Conservation (phyloP, 2,797 vertebrate genomes). For the Geotrypetes seraphini region DNA sequence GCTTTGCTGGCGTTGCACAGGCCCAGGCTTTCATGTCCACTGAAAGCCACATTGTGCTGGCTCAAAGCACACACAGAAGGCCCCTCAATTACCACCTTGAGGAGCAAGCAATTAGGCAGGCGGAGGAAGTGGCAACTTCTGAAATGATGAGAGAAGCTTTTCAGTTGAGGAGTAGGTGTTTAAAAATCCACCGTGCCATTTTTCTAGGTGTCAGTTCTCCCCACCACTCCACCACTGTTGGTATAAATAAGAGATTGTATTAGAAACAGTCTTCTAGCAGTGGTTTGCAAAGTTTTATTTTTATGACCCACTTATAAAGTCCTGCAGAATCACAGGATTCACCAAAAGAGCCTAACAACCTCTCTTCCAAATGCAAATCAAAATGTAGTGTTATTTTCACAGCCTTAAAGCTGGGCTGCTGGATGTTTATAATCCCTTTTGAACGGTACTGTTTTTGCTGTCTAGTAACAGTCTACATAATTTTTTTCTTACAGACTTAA, state of each 20-base stretch:
- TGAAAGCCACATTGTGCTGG: constrained; percentile 10
- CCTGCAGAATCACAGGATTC: too few species aligned
- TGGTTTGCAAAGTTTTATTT: constrained; percentile 6
- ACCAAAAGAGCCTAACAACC: too few species aligned
- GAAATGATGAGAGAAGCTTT: constrained; percentile 7
- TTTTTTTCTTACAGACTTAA: too few species aligned
- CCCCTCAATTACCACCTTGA: constrained; percentile 15
- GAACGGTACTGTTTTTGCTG: too few species aligned
- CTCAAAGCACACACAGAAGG: not conserved
- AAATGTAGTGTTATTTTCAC: too few species aligned
- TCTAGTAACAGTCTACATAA: too few species aligned
- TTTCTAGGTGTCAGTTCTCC: constrained; percentile 20
- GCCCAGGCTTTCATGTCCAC: constrained; percentile 7
- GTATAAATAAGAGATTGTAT: constrained; percentile 4
- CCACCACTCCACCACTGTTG: too few species aligned
- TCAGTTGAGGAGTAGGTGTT: not conserved
- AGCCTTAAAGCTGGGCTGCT: too few species aligned
- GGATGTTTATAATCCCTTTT: too few species aligned
- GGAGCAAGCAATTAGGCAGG: constrained; percentile 17
- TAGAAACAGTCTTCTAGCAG: not conserved
- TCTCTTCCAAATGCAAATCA: constrained; percentile 8
- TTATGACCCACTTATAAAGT: not conserved
- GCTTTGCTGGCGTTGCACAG: constrained; percentile 5
- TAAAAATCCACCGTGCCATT: constrained; percentile 12
- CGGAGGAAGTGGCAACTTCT: constrained; percentile 12